Evolutionary conservation across 2,113 vertebrate species (phyloP).

Genomic region (Hyperopisus bebe): DNA sequence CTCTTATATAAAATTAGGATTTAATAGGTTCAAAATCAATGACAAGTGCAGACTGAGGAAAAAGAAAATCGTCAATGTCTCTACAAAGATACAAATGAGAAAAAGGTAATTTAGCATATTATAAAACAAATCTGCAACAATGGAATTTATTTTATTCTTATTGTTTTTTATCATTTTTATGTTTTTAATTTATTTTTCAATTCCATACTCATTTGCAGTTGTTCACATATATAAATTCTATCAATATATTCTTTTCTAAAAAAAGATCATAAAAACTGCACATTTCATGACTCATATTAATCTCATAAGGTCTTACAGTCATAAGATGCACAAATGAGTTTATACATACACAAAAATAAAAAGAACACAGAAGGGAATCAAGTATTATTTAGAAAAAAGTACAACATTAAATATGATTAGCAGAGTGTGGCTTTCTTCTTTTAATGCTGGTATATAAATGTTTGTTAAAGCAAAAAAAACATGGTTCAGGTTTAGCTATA

Average conservation of each 20-base stretch:
- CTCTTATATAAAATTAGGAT: neutral
- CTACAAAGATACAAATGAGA: neutral
- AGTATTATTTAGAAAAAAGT: neutral
- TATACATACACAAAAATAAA: neutral
- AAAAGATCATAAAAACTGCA: neutral
- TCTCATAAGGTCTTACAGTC: neutral
- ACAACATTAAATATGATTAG: neutral
- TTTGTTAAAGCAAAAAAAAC: neutral
- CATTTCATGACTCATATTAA: neutral
- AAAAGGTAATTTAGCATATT: neutral
- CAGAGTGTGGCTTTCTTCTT: neutral
- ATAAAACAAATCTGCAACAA: neutral
- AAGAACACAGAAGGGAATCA: neutral
- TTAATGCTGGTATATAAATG: neutral
- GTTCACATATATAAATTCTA: neutral
- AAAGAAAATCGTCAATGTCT: neutral
- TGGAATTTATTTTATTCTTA: neutral
- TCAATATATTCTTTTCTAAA: neutral
- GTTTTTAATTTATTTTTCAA: neutral
- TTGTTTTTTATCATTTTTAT: neutral
- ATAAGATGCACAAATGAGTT: neutral
- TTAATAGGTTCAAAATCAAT: neutral
- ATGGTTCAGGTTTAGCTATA: neutral
- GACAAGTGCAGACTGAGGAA: neutral
- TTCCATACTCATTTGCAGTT: neutral